Conservation (phyloP, 2,888 invertebrate genomes). For the Tetranychus truncatus region DNA sequence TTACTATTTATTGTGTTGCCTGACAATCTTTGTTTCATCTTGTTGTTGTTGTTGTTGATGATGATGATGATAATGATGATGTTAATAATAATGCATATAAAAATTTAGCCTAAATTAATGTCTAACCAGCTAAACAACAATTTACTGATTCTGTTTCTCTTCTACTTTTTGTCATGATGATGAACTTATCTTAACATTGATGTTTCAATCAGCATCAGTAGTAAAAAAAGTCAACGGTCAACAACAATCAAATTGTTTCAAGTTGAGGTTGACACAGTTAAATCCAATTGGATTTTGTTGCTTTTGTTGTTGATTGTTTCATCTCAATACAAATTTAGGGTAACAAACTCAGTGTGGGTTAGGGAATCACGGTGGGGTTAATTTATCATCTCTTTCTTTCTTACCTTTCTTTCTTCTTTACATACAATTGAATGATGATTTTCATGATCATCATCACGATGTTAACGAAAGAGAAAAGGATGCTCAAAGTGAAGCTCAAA, state of each 20-base stretch:
- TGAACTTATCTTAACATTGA: not conserved
- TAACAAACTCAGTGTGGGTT: not conserved
- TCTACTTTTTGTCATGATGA: not conserved
- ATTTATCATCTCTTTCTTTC: not conserved
- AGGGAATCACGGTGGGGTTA: not conserved
- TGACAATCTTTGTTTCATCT: not conserved
- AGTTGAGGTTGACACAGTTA: not conserved
- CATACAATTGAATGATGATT: not conserved
- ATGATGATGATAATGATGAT: not conserved
- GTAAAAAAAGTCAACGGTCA: not conserved
- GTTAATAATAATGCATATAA: not conserved
- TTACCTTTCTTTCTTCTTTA: not conserved
- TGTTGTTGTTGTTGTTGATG: not conserved
- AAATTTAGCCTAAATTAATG: not conserved
- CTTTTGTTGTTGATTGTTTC: not conserved
- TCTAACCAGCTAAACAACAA: not conserved
- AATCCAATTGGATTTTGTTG: not conserved
- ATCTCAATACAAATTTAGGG: not conserved
- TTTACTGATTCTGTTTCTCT: not conserved
- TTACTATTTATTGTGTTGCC: not conserved
- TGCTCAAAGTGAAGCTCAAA: not conserved
- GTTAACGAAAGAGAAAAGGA: not conserved
- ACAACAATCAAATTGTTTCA: not conserved
- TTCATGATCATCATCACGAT: not conserved
- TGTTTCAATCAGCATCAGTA: not conserved